Evolutionary conservation across 2,113 vertebrate species (phyloP).

Genomic region (Oplegnathus fasciatus): DNA sequence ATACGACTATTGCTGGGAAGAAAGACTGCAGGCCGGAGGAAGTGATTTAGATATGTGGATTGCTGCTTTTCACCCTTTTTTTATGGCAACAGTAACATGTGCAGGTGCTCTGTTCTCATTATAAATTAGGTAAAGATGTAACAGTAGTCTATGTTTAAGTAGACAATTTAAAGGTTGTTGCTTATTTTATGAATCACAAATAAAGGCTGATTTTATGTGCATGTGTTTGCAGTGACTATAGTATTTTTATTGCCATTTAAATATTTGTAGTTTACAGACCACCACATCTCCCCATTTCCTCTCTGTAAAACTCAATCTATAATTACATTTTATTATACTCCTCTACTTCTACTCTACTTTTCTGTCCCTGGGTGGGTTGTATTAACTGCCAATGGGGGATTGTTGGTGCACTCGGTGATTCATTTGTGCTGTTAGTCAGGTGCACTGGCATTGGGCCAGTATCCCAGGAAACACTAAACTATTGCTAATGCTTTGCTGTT

Average conservation of each 20-base stretch:
- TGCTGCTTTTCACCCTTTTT: neutral
- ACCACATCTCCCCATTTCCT: neutral
- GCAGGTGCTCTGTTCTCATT: conserved; percentile 68
- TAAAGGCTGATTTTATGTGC: neutral
- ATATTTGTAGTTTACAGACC: neutral
- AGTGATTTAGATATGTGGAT: conserved; percentile 17
- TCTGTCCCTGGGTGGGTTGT: neutral
- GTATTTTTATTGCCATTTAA: conserved; percentile 4
- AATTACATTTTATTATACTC: neutral
- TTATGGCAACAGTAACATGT: conserved; percentile 21
- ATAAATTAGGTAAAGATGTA: conserved; percentile 3
- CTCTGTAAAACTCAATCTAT: neutral
- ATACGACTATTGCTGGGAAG: neutral
- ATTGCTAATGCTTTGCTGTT: neutral
- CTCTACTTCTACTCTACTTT: neutral
- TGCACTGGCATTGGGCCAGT: conserved; percentile 50
- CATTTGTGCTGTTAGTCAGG: conserved; percentile 45
- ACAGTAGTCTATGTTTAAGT: neutral
- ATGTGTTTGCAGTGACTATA: neutral
- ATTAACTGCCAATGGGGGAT: neutral
- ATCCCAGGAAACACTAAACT: neutral
- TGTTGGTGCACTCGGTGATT: conserved; percentile 2
- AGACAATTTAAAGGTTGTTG: neutral
- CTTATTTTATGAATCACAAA: conserved; percentile 37
- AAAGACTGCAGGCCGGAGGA: conserved; percentile 23